These are phyloP conservation scores for Thereuonema tuberculata DNA, from an alignment of 1,140 invertebrate genomes.

Conservation along the genomic window DNA sequence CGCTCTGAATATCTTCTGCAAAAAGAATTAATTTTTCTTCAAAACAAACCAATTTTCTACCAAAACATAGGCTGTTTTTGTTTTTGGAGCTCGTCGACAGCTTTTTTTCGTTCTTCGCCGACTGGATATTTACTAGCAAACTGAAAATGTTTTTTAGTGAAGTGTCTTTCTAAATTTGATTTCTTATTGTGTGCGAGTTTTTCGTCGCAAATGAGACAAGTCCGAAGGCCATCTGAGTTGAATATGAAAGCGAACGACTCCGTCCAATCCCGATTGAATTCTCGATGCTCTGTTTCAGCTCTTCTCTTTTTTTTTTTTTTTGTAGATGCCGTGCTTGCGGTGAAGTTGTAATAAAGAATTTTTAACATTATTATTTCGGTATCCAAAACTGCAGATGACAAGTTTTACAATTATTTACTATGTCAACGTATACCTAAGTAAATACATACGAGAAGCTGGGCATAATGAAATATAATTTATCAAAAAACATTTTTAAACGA, in stretches of 20 bases:
- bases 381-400: too few relatives aligned
- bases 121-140: constrained; percentile 8
- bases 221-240: neutral
- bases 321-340: too few relatives aligned
- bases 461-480: too few relatives aligned
- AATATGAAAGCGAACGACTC: neutral
- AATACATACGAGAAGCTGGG: too few relatives aligned
- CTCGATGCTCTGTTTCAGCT: neutral
- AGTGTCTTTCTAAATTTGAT: constrained; percentile 1
- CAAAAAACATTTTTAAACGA: too few relatives aligned
- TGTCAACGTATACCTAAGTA: too few relatives aligned
- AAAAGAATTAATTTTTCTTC: constrained; percentile 2
- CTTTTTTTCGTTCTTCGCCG: constrained; percentile 2
- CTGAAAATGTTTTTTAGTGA: constrained; percentile 5
- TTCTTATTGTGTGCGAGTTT: neutral
- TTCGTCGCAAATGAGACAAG: neutral
- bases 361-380: too few relatives aligned
- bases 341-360: too few relatives aligned
- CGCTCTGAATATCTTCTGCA: neutral
- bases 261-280: neutral
- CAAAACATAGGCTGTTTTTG: neutral
- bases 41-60: neutral
- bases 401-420: too few relatives aligned
- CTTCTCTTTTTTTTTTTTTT: constrained; percentile 1
- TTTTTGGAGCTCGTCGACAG: neutral